These are phyloP conservation scores for Corydoras maculifer DNA, from an alignment of 2,113 vertebrate species.

Conservation along the genomic window DNA sequence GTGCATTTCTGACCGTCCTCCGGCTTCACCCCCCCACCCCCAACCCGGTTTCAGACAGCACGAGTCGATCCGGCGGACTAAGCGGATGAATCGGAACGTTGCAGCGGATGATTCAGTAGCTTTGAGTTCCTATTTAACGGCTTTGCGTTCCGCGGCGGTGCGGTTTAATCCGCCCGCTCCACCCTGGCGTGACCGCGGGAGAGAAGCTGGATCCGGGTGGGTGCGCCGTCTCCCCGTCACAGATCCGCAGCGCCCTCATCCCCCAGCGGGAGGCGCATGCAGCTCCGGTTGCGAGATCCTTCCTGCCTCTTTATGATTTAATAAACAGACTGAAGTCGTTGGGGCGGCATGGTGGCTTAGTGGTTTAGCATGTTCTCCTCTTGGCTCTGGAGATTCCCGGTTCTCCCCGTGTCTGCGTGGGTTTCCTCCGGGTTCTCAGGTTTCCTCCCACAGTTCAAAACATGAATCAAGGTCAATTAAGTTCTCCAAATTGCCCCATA, in stretches of 20 bases:
- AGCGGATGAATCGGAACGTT: too few species aligned
- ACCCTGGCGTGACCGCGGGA: slow-evolving; percentile 25
- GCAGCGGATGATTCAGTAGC: not conserved
- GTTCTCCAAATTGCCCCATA: too few species aligned
- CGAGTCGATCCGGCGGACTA: too few species aligned
- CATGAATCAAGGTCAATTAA: too few species aligned
- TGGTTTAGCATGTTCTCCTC: too few species aligned
- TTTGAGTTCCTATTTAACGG: slow-evolving; percentile 54
- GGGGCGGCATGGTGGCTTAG: slow-evolving; percentile 39
- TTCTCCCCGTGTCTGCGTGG: too few species aligned
- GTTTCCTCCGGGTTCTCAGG: too few species aligned
- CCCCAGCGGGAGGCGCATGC: slow-evolving; percentile 61
- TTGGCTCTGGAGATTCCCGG: too few species aligned
- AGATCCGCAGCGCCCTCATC: slow-evolving; percentile 53
- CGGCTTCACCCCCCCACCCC: too few species aligned
- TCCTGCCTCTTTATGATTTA: slow-evolving; percentile 84
- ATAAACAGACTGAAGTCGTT: slow-evolving; percentile 75
- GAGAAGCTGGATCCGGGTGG: slow-evolving; percentile 47
- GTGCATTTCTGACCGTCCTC: too few species aligned
- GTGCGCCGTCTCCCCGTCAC: slow-evolving; percentile 50
- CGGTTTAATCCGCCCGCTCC: slow-evolving; percentile 44
- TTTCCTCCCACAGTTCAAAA: too few species aligned
- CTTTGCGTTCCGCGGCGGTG: slow-evolving; percentile 32
- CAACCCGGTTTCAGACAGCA: too few species aligned
- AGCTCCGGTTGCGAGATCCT: slow-evolving; percentile 75